Conservation (phyloP, 2,797 vertebrate genomes). For the Coregonus ussuriensis region DNA sequence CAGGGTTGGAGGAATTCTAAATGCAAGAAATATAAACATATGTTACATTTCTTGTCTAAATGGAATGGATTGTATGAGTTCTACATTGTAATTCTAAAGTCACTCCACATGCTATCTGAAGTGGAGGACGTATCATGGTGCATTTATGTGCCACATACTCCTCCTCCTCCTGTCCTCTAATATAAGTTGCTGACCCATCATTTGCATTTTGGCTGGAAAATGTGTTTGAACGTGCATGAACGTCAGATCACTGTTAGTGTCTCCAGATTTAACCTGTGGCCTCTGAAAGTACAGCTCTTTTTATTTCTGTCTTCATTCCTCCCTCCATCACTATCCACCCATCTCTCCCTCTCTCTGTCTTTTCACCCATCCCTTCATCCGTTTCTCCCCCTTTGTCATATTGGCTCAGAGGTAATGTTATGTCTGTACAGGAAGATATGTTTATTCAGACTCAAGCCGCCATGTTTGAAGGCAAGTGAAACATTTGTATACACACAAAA, state of each 20-base stretch:
- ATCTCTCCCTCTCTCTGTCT: not conserved
- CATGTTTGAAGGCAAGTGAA: constrained; percentile 30
- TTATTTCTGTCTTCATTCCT: not conserved
- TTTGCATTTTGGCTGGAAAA: constrained; percentile 24
- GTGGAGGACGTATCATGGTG: not conserved
- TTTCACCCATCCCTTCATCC: not conserved
- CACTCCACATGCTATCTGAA: constrained; percentile 7
- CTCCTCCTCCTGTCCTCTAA: constrained; percentile 20
- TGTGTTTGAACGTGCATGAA: not conserved
- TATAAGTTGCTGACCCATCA: constrained; percentile 30
- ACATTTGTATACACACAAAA: constrained; percentile 39
- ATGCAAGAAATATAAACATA: too few species aligned
- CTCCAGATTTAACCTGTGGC: constrained; percentile 24
- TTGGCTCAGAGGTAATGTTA: constrained; percentile 7
- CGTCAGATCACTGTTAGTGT: constrained; percentile 21
- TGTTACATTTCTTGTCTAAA: not conserved
- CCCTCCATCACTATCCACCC: constrained; percentile 3
- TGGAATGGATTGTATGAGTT: not conserved
- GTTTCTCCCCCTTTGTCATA: constrained; percentile 17
- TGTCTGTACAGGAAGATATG: constrained; percentile 33
- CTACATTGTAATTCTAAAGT: not conserved
- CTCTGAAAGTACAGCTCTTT: not conserved
- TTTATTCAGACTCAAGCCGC: constrained; percentile 35
- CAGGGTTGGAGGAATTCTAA: constrained; percentile 7
- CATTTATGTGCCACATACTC: not conserved